These are phyloP conservation scores for Lycaon pictus DNA, from an alignment of 2,113 vertebrate species.

Conservation along the genomic window DNA sequence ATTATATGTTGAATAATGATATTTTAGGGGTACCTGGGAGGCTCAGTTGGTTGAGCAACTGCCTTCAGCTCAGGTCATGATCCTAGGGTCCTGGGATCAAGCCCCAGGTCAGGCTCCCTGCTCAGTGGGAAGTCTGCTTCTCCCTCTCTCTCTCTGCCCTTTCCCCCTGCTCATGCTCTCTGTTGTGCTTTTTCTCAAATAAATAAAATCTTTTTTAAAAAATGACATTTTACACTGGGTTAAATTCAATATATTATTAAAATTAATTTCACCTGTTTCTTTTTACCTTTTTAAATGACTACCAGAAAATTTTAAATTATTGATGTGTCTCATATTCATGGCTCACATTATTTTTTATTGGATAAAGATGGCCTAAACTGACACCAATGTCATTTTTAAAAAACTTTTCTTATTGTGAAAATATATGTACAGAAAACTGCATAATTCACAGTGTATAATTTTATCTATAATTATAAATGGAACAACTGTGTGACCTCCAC, in stretches of 20 bases:
- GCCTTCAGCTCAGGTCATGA: too few species aligned
- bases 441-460: background rate
- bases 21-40: background rate
- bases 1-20: background rate
- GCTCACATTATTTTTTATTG: background rate
- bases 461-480: slow-evolving; percentile 8
- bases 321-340: background rate
- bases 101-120: too few species aligned
- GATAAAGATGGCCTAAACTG: background rate
- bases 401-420: background rate
- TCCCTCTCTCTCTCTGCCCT: too few species aligned
- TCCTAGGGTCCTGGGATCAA: too few species aligned
- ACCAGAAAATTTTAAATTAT: background rate
- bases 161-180: too few species aligned
- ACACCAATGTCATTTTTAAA: background rate
- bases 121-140: too few species aligned
- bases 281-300: background rate
- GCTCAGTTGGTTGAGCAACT: too few species aligned
- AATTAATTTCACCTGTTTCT: background rate
- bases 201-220: too few species aligned
- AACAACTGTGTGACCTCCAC: background rate
- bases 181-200: too few species aligned
- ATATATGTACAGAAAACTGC: background rate
- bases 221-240: background rate
- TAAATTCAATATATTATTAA: background rate